phyloP scores from a whole-genome alignment of 1,140 invertebrate genomes.

The Drosophila insularis region DNA sequence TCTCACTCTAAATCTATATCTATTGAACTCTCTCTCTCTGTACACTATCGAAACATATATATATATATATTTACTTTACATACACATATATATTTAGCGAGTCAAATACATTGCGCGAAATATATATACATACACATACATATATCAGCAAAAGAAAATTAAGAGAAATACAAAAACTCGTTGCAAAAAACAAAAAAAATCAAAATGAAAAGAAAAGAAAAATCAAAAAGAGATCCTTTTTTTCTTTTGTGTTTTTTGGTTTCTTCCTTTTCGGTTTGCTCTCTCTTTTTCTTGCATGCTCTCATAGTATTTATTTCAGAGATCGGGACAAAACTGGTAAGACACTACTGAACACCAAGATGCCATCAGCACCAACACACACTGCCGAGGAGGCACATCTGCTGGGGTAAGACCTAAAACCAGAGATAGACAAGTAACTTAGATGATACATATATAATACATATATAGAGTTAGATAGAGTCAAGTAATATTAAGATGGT shows the following conservation, averaged over 20 bases:
- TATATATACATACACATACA: conserved; percentile 20
- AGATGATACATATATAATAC: conserved; percentile 28
- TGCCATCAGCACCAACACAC: conserved; percentile 83
- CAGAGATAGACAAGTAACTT: conserved; percentile 12
- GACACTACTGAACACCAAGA: conserved; percentile 82
- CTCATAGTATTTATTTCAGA: conserved; percentile 83
- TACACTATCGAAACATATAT: not conserved
- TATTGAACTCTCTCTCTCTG: not conserved
- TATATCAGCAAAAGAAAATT: conserved; percentile 5
- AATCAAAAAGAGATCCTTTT: conserved; percentile 35
- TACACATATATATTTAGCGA: conserved; percentile 27
- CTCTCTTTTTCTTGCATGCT: conserved; percentile 80
- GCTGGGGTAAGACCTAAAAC: conserved; percentile 78
- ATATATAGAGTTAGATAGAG: conserved; percentile 9
- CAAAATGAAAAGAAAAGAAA: conserved; percentile 48
- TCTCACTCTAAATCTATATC: not conserved
- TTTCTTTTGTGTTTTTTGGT: conserved; percentile 61
- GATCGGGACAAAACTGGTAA: conserved; percentile 82
- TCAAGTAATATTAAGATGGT: conserved; percentile 1
- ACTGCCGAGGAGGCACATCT: conserved; percentile 83
- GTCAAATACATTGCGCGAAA: conserved; percentile 1
- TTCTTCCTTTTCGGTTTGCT: conserved; percentile 45
- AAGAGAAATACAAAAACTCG: conserved; percentile 30
- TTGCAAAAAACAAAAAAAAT: conserved; percentile 45
- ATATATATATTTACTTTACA: conserved; percentile 13